Conservation (phyloP, 2,888 invertebrate genomes). For the Ecliptopera silaceata region DNA sequence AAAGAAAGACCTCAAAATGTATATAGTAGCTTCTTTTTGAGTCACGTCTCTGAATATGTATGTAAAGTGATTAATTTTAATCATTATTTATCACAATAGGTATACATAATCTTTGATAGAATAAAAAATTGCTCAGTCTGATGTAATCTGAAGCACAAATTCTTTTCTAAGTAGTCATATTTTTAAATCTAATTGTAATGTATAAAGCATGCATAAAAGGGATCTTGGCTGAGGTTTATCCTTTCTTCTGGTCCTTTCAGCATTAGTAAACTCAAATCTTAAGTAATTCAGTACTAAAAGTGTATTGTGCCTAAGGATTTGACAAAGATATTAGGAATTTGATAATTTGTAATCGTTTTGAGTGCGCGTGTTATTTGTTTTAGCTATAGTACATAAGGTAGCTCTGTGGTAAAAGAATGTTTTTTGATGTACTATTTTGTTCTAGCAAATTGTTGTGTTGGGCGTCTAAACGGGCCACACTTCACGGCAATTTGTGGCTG, state of each 20-base stretch:
- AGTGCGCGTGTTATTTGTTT: constrained; percentile 5
- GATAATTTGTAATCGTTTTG: constrained; percentile 5
- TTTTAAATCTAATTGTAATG: background rate
- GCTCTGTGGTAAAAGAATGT: constrained; percentile 4
- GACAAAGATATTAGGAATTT: constrained; percentile 7
- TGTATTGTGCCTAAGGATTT: constrained; percentile 9
- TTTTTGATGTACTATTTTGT: constrained; percentile 10
- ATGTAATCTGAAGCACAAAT: background rate
- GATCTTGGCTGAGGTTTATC: background rate
- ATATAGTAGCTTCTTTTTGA: too few relatives aligned
- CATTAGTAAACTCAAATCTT: background rate
- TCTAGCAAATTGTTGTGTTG: too few relatives aligned
- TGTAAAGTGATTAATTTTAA: too few relatives aligned
- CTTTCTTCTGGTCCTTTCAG: background rate
- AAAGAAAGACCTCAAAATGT: too few relatives aligned
- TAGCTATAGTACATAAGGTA: constrained; percentile 11
- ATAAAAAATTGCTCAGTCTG: background rate
- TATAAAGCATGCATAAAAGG: background rate
- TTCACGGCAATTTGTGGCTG: too few relatives aligned
- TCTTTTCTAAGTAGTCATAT: background rate
- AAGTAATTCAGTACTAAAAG: background rate
- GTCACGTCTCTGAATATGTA: too few relatives aligned
- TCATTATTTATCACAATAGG: too few relatives aligned
- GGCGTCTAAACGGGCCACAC: too few relatives aligned
- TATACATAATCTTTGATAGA: background rate